phyloP scores from a whole-genome alignment of 2,113 vertebrate species.

The Callipepla squamata region DNA sequence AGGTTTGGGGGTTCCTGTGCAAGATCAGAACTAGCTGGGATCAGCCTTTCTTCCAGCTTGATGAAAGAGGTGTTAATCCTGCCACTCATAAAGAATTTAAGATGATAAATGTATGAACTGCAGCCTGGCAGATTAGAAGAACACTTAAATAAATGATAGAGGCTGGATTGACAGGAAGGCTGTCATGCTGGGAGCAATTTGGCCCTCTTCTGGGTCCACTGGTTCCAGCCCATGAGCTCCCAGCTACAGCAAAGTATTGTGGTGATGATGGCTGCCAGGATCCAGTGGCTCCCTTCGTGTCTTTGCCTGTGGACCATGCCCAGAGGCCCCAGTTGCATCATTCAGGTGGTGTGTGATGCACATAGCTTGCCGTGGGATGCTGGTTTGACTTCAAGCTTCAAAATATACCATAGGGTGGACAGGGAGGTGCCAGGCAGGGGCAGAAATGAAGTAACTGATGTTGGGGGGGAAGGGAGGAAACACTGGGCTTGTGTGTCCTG shows the following conservation, averaged over 20 bases:
- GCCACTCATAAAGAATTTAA: conserved; percentile 49
- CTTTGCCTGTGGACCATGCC: background rate
- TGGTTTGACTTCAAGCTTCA: background rate
- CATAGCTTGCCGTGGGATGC: background rate
- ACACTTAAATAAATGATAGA: conserved; percentile 34
- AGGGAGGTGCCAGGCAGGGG: background rate
- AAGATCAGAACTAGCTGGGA: background rate
- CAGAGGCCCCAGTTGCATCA: background rate
- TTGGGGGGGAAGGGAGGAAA: rapidly evolving
- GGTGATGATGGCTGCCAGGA: background rate
- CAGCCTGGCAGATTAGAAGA: conserved; percentile 24
- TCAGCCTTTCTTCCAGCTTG: background rate
- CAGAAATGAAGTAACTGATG: background rate
- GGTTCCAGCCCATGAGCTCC: background rate
- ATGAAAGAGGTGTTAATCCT: conserved; percentile 41
- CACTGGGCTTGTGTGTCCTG: rapidly evolving
- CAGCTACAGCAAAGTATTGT: background rate
- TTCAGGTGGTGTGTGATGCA: background rate
- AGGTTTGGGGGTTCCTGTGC: background rate
- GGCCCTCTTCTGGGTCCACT: background rate
- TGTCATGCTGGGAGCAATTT: background rate
- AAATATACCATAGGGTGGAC: background rate
- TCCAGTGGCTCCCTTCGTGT: background rate
- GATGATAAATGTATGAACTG: background rate
- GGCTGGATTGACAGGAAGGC: background rate